A percentile compares a stretch with the other conserved stretches of the same genome.
Evolutionary conservation across 2,888 invertebrate species (phyloP).

Genomic region (Luffia ferchaultella): DNA sequence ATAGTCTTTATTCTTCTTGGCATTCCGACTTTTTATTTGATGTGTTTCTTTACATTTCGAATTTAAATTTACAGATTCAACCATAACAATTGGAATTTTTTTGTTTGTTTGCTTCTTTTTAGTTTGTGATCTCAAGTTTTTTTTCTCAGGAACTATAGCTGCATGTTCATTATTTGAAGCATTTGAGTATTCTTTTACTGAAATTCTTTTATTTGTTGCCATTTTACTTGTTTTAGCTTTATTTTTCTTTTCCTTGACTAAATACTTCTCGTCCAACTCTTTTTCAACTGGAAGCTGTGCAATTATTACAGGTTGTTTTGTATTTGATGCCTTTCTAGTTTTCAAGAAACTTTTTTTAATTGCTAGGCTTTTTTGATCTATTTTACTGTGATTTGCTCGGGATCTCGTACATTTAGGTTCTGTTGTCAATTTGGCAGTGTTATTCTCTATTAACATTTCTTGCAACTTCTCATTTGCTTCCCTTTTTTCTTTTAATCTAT

Average conservation of each 20-base stretch:
- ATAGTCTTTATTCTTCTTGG: neutral
- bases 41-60: neutral
- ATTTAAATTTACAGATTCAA: neutral
- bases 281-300: no score
- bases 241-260: neutral
- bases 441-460: neutral
- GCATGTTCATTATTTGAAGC: neutral
- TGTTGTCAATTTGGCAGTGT: neutral
- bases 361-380: neutral
- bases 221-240: neutral
- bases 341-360: neutral
- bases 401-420: neutral
- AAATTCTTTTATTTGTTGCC: neutral
- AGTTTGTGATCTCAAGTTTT: neutral
- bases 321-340: no score
- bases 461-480: slow-evolving; percentile 22
- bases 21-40: neutral
- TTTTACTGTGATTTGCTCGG: neutral
- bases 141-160: neutral
- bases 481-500: slow-evolving; percentile 51
- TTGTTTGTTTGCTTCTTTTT: neutral
- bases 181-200: neutral
- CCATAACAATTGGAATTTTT: neutral
- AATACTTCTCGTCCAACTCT: no score
- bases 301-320: no score